Evolutionary conservation across 1,140 invertebrate species (phyloP), one percentile per base, ranked within the genome.

Genomic region (Pseudomyrmex sp.): DNA sequence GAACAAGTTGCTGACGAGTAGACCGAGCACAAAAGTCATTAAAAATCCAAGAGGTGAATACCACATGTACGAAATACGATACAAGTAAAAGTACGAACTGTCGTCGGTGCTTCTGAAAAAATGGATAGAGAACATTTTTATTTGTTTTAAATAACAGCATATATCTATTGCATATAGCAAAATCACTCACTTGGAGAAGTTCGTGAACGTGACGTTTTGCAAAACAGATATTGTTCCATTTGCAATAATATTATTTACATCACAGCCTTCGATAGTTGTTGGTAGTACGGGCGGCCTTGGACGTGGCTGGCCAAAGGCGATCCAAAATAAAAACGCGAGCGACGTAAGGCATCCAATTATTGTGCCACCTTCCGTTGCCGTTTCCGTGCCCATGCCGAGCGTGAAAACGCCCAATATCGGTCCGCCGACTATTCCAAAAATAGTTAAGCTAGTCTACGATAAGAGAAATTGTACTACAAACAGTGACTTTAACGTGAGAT

Each of bases 61-160:
- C 97, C 98, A 99, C 95, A 98, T 96, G 91, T 99, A 99, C 0
- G 98, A 98, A 13, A 99, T 94, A 80, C 96, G 95, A 90, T 98
- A 97, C 0, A 96, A 75, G 73, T 92, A 93, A 46, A 93, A 90
- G 68, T 89, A 92, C 26, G 82, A 85, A 7, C 79, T 88, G 13
- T 90, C 83, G 3, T 82, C 82, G 7, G 46, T 20, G 9, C 52
- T 44, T 56, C 90, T 91, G 56, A 86, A 91, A 88, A 68, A 35
- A 86, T 85, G 62, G 46, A 58, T 54, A 7, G 10, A 50, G 1
- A 35, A 35, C 2, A 69, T 9, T 69, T 44, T 62, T 0, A 35
- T 35, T 7, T 35, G 5, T 35, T 7, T 54, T 23, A 63, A 10
- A 61, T 20, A 10, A 13, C 7, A 13, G 46, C 26, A 35, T 48